A percentile compares a stretch with the other conserved stretches of the same genome.
These are phyloP conservation scores for Pinctada fucata DNA, from an alignment of 2,888 invertebrate species.

Conservation along the genomic window DNA sequence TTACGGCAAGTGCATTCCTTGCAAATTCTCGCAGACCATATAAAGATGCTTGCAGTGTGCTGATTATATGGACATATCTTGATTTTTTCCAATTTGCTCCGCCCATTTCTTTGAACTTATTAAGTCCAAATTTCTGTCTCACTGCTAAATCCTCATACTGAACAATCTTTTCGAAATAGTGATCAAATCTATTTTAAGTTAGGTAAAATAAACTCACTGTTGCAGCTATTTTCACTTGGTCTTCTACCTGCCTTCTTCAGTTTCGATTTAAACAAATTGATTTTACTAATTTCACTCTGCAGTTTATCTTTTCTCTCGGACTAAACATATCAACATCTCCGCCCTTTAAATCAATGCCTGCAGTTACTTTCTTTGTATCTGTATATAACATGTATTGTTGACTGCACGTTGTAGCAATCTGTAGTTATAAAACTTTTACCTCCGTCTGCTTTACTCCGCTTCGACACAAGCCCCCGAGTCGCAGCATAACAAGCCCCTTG, in stretches of 20 bases:
- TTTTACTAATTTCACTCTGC: neutral
- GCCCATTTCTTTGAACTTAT: slow-evolving; percentile 30
- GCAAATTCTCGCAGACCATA: slow-evolving; percentile 8
- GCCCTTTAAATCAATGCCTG: slow-evolving; percentile 17
- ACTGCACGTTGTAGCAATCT: no score
- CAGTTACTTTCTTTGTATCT: slow-evolving; percentile 34
- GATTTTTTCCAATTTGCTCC: slow-evolving; percentile 26
- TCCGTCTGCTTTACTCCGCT: no score
- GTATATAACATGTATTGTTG: slow-evolving; percentile 21
- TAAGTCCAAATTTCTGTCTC: slow-evolving; percentile 31
- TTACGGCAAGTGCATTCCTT: neutral
- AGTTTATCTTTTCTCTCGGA: neutral
- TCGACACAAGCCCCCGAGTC: no score
- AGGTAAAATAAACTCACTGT: no score
- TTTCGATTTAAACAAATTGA: neutral
- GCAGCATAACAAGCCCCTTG: no score
- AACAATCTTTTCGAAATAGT: no score
- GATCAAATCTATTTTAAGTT: no score
- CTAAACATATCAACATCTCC: slow-evolving; percentile 40
- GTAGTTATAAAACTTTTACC: no score
- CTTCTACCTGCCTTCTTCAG: neutral
- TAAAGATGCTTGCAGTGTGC: slow-evolving; percentile 31
- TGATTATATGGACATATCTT: slow-evolving; percentile 29
- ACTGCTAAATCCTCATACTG: slow-evolving; percentile 1
- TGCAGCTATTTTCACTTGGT: neutral